Conservation (phyloP, 2,113 vertebrate species). For the Chloropsis hardwickii region DNA sequence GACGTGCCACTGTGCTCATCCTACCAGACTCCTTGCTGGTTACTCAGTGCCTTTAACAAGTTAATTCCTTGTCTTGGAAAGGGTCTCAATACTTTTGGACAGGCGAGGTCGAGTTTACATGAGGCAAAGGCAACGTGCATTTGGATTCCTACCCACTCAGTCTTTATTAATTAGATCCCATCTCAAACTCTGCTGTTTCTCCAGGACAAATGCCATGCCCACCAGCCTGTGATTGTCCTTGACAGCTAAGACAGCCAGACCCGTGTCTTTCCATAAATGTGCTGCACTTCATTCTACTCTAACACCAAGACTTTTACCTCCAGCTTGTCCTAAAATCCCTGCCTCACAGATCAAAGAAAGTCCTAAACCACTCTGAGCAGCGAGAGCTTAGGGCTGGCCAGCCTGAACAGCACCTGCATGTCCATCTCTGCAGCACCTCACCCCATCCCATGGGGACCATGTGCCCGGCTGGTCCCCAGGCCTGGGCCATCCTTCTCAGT, state of each 20-base stretch:
- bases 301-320: background rate
- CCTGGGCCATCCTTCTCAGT: background rate
- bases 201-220: background rate
- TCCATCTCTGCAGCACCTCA: background rate
- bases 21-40: background rate
- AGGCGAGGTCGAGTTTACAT: background rate
- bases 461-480: rapidly evolving
- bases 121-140: background rate
- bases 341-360: background rate
- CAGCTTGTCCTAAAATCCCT: background rate
- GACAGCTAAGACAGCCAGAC: background rate
- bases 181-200: background rate
- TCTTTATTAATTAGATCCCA: background rate
- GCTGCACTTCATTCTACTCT: background rate
- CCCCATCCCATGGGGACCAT: rapidly evolving
- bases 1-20: background rate
- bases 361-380: rapidly evolving
- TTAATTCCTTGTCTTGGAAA: background rate
- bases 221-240: background rate
- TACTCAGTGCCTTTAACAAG: background rate
- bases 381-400: background rate
- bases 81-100: background rate
- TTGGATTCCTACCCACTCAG: background rate
- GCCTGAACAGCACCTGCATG: background rate
- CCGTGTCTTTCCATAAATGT: background rate